Evolutionary conservation across 2,888 invertebrate species (phyloP), one percentile per base, ranked within the genome.

Genomic region (Dorcus parallelipipedus): DNA sequence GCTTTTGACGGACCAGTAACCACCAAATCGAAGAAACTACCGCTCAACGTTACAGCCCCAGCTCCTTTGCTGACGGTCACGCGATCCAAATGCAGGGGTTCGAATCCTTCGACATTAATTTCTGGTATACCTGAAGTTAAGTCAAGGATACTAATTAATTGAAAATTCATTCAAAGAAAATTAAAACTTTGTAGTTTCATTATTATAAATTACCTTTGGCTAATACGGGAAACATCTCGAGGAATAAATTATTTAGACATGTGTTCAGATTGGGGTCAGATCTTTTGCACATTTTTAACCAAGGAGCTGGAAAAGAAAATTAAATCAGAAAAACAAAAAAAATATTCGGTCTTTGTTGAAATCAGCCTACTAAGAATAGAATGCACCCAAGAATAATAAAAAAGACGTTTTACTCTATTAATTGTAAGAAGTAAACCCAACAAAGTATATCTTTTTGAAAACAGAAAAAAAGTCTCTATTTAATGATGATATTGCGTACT

Each of bases 1-100:
- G 84, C 80, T 70, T 85, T 84, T 17, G 84, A 84, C 41, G 84
- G 82, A 1, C 85, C 85, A 20, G 78, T 76, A 7, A 84, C 81
- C 9, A 80, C 72, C 33, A 85, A 72, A 68, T 84, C 80, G 61
- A 79, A 80, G 67, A 85, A 82, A 56, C 82, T 83, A 6, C 85
- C 85, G 0, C 80, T 71, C 7, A 85, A 70, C 5, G 76, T 76
- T 10, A 84, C 80, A 50, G 82, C 80, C 1, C 84, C 84, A 56
- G 78, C 78, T 9, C 84, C 84, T 71, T 84, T 84, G 3, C 81
- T 79, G 1, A 85, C 78, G 0, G 81, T 79, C 1, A 85, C 81
- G 57, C 75, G 77, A 61, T 83, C 81, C 38, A 85, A 79, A 63
- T 76, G 73, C 38, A 85, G 70, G 1, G 85, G 85, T 65, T 85